A percentile compares a stretch with the other conserved stretches of the same genome.
phyloP scores from a whole-genome alignment of 2,113 vertebrate species.

The Opisthocomus hoazin region DNA sequence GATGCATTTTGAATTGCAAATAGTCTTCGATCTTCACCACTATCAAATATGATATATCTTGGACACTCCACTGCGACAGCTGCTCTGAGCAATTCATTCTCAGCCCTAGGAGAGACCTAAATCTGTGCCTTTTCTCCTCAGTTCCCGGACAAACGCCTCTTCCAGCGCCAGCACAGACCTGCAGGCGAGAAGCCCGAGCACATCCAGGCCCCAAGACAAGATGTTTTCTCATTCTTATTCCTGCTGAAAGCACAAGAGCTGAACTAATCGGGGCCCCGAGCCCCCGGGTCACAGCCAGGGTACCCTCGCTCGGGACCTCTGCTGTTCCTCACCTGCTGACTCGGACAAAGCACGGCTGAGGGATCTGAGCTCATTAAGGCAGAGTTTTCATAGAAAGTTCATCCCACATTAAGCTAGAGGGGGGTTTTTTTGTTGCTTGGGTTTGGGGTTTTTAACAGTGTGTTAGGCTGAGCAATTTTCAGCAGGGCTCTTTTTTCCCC shows the following conservation, averaged over 20 bases:
- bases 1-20: background rate
- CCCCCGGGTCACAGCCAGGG: slow-evolving; percentile 43
- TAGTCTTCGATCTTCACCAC: background rate
- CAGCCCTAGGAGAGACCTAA: background rate
- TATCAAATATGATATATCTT: background rate
- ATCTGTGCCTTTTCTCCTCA: background rate
- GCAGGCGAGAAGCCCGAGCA: background rate
- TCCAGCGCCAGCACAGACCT: background rate
- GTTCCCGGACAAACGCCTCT: background rate
- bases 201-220: background rate
- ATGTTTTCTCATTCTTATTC: background rate
- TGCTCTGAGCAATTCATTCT: background rate
- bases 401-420: background rate
- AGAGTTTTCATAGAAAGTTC: slow-evolving; percentile 10
- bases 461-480: background rate
- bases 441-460: background rate
- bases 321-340: slow-evolving; percentile 42
- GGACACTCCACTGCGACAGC: background rate
- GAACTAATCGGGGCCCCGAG: slow-evolving; percentile 17
- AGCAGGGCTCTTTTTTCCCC: background rate
- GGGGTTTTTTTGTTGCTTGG: background rate
- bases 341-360: slow-evolving; percentile 9
- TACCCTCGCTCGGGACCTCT: background rate
- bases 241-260: background rate
- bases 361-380: background rate